Evolutionary conservation across 2,113 vertebrate species (phyloP).

Genomic region (Ploceus nigricollis): DNA sequence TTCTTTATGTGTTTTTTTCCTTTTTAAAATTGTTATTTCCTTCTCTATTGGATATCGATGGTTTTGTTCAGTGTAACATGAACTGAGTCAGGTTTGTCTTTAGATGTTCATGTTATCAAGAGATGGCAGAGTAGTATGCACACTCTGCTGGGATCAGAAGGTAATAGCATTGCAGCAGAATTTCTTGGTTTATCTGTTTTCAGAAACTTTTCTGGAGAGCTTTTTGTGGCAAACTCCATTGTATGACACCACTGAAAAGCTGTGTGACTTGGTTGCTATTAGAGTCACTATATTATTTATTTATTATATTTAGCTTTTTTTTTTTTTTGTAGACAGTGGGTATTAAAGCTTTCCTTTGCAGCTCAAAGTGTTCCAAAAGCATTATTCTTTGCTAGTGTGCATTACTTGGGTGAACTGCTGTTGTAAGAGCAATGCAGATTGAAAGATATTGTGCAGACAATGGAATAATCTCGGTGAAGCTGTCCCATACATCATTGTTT

Average conservation of each 20-base stretch:
- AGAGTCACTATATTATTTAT: neutral
- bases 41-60: neutral
- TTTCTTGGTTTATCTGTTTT: neutral
- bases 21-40: neutral
- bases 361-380: neutral
- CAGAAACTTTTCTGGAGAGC: neutral
- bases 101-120: neutral
- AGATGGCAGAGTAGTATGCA: neutral
- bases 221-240: neutral
- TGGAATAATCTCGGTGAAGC: neutral
- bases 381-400: neutral
- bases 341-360: neutral
- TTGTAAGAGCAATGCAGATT: neutral
- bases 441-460: neutral
- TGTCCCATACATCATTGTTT: neutral
- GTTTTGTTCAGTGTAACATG: neutral
- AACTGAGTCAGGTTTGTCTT: neutral
- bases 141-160: neutral
- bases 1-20: neutral
- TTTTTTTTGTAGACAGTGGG: neutral
- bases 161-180: neutral
- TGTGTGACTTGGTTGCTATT: neutral
- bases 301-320: neutral
- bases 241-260: neutral
- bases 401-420: neutral